Base-by-base conservation (phyloP, 2,888 invertebrate genomes). In the Aleiodes alternator region DNA sequence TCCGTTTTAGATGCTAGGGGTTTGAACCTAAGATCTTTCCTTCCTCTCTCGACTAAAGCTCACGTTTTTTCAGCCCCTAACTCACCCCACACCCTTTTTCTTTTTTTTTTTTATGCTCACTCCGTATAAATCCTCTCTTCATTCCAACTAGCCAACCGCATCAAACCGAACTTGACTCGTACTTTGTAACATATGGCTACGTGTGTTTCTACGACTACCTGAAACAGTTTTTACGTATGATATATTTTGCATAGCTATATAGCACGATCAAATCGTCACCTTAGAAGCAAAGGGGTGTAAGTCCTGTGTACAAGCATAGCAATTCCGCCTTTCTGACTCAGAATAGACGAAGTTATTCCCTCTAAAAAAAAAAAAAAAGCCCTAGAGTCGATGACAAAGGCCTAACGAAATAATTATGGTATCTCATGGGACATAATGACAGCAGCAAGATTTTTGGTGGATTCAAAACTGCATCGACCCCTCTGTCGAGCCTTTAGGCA, bases 71-170 rank as follows among this genome's bases (percentile, higher is more conserved):
- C 59, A 14, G 4, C 50, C 50, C 48, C 50, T 50, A 66, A 16
- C 50, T 66, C 50, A 50, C 8, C 48, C 29, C 29, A 9, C 23
- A n/a, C 12, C 3, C 11, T 23, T 23, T 23, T 11, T 66, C 50
- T 50, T 50, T 23, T 23, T 23, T 11, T 66, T 66, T 50, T 50
- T 50, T 66, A 23, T 48, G 23, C 43, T 23, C 23, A 43, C 4
- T 66, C 14, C 8, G 23, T 48, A 14, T 66, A 16, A 50, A 50
- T 29, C 23, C 48, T 14, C 48, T 50, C 48, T 66, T 66, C 50
- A 66, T 50, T 66, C 50, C 50, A 50, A 61, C 43, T 43, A n/a
- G 43, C 34, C 61, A n/a, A 59, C 59, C 59, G 34, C 59, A 59
- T 29, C 59, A 34, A 61, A 34, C 43, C 59, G 23, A 61, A 34